Evolutionary conservation across 2,888 invertebrate species (phyloP).

Genomic region (Lasioglossum morio): DNA sequence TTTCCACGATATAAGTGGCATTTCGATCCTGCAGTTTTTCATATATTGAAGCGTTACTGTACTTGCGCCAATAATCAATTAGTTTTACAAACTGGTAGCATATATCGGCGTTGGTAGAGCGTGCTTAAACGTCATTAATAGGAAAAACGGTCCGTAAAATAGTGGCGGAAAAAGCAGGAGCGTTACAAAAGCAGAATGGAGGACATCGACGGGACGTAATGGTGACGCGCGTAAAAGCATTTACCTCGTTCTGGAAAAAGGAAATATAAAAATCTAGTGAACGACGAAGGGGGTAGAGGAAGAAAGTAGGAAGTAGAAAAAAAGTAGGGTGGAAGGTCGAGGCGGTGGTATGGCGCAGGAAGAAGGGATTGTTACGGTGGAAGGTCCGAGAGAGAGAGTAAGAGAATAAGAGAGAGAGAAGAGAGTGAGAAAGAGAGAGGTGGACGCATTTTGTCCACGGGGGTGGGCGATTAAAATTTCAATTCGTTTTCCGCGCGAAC

Average conservation of each 20-base stretch:
- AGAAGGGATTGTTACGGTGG: constrained; percentile 60
- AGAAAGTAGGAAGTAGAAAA: constrained; percentile 35
- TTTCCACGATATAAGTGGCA: no score
- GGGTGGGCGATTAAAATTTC: constrained; percentile 79
- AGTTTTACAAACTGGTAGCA: neutral
- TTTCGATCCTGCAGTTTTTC: no score
- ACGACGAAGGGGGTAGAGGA: constrained; percentile 3
- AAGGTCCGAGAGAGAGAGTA: constrained; percentile 32
- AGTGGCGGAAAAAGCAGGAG: constrained; percentile 60
- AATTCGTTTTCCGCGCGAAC: constrained; percentile 78
- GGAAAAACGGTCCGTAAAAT: constrained; percentile 24
- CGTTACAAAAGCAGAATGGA: constrained; percentile 49
- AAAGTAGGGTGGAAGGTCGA: constrained; percentile 38
- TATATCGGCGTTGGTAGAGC: neutral
- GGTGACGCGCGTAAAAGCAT: constrained; percentile 72
- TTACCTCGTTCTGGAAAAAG: constrained; percentile 49
- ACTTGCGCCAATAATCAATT: neutral
- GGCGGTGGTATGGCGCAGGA: constrained; percentile 42
- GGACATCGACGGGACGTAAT: constrained; percentile 57
- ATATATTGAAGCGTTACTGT: neutral
- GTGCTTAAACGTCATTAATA: constrained; percentile 1
- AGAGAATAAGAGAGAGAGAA: neutral
- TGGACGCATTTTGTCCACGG: constrained; percentile 65
- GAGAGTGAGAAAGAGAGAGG: constrained; percentile 37
- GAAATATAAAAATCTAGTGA: constrained; percentile 14